Evolutionary conservation across 2,888 invertebrate species (phyloP), one percentile per base, ranked within the genome.

Genomic region (Xylota segnis): DNA sequence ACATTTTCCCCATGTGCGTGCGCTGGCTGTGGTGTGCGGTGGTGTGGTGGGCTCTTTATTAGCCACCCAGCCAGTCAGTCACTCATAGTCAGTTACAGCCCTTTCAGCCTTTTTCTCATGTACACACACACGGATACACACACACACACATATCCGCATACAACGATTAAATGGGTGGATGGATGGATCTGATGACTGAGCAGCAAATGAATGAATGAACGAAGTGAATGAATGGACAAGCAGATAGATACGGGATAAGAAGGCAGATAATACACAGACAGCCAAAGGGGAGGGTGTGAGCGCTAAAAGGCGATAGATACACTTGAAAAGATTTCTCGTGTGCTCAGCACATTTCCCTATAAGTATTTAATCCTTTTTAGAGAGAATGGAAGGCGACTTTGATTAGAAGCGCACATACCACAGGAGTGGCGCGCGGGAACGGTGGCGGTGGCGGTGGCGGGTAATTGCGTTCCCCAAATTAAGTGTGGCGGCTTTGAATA

Each of bases 281-380:
- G 37, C 23, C 37, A 34, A 12, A 6, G 12, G 10, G n/a, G 14
- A 66, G 72, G 65, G 70, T 81, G 71, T 81, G 68, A 75, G 83
- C 68, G 52, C 61, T 81, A 81, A 81, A 86, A 81, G 81, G 72
- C 79, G 50, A 84, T 79, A 59, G 79, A 75, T 59, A 70, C 72
- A 23, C 76, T 70, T 63, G 56, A 77, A 79, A 76, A 82, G 72
- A 72, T 77, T 82, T 79, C 72, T 81, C 71, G 65, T 54, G 71
- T 61, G 76, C 61, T 86, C 86, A 82, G 82, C 86, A 75, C 50
- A 84, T 84, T 84, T 71, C 61, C 68, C 71, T 81, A 47, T 54
- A 79, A 84, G 83, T 75, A 75, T 71, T 81, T 82, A 86, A 86
- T 86, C 86, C 86, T 86, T 86, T 86, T 82, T 70, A 58, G 56